phyloP scores from a whole-genome alignment of 2,113 vertebrate genomes.

The Orthonyx spaldingii region DNA sequence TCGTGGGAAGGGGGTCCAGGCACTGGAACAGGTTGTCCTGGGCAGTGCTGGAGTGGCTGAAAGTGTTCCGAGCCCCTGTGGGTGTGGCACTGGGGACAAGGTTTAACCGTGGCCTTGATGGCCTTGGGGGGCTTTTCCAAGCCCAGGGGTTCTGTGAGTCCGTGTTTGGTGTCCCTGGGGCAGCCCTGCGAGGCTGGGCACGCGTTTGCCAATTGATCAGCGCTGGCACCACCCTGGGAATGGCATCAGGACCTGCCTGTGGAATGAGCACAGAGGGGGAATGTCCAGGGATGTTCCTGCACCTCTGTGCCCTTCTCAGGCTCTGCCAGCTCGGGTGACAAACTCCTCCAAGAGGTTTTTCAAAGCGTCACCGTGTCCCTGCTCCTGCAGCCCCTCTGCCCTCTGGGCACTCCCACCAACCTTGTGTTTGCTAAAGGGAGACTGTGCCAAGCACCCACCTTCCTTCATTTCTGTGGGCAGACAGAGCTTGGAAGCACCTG shows the following conservation, averaged over 20 bases:
- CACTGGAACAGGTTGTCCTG: neutral
- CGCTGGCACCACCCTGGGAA: rapidly evolving
- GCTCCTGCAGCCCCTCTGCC: neutral
- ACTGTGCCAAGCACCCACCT: neutral
- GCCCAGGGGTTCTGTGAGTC: neutral
- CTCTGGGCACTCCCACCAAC: neutral
- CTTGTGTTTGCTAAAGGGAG: neutral
- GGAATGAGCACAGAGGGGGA: neutral
- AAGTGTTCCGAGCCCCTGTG: neutral
- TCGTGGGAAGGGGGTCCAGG: too few species aligned
- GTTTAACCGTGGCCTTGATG: neutral
- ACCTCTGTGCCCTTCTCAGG: neutral
- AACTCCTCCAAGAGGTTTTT: neutral
- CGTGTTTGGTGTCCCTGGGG: neutral
- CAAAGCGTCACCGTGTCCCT: neutral
- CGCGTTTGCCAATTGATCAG: neutral
- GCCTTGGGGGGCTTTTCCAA: neutral
- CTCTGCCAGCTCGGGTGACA: neutral
- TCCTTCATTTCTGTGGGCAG: neutral
- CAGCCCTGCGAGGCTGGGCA: neutral
- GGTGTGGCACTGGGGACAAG: neutral
- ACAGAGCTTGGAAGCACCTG: neutral
- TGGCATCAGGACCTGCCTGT: neutral
- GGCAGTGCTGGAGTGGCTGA: rapidly evolving
- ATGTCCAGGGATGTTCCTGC: neutral